phyloP scores from a whole-genome alignment of 2,797 vertebrate genomes.

The Sebastes vulpes region DNA sequence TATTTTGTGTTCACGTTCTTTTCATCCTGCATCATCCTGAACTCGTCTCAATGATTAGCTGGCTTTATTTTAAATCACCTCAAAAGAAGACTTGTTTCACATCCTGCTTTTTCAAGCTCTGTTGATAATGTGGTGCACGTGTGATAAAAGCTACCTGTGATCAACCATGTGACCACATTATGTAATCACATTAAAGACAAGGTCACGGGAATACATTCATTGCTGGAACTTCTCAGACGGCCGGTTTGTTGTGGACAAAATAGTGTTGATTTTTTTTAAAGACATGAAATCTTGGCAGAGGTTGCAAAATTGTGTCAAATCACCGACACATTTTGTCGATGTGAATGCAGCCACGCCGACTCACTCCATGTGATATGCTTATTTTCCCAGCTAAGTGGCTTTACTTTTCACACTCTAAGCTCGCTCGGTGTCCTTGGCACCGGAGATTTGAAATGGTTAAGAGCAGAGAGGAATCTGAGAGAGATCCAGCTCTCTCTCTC shows the following conservation, averaged over 20 bases:
- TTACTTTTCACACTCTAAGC: constrained; percentile 65
- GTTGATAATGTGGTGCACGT: constrained; percentile 19
- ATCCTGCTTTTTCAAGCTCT: not conserved
- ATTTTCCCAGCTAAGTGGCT: constrained; percentile 57
- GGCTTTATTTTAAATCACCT: not conserved
- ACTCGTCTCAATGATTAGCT: not conserved
- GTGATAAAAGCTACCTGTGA: constrained; percentile 28
- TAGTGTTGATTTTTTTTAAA: not conserved
- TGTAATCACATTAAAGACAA: not conserved
- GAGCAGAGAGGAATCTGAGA: constrained; percentile 57
- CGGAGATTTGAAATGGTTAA: constrained; percentile 63
- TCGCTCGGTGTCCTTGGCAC: constrained; percentile 63
- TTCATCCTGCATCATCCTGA: not conserved
- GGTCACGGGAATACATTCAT: not conserved
- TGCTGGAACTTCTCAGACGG: not conserved
- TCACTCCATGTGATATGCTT: constrained; percentile 49
- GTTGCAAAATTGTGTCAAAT: constrained; percentile 42
- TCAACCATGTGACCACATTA: constrained; percentile 17
- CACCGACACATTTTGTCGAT: constrained; percentile 34
- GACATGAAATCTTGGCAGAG: constrained; percentile 14
- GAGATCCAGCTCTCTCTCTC: constrained; percentile 41
- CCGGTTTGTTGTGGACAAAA: constrained; percentile 7
- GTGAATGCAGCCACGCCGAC: constrained; percentile 46
- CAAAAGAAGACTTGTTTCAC: not conserved
- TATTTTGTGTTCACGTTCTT: not conserved